phyloP scores from a whole-genome alignment of 2,888 invertebrate species.

The Macrophya annulata region DNA sequence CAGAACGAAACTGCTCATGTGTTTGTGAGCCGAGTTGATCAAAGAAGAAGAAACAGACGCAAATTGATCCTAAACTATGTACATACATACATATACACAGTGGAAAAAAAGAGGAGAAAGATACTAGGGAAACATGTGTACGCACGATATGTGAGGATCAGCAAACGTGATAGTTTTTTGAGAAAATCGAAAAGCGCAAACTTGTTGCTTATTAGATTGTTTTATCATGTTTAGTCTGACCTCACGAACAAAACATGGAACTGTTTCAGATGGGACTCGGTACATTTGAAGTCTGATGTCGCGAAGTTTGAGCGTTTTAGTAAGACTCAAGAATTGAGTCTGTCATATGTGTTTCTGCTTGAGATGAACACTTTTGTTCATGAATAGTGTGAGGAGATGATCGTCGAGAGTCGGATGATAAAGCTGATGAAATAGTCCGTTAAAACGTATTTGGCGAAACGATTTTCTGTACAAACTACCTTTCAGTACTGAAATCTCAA shows the following conservation, averaged over 20 bases:
- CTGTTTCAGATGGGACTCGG: too few species aligned
- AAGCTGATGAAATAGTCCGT: not conserved
- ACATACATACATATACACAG: not conserved
- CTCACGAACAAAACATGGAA: not conserved
- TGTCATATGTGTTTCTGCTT: not conserved
- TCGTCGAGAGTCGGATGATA: not conserved
- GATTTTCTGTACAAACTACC: not conserved
- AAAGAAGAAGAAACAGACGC: slow-evolving; percentile 5
- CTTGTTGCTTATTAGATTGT: not conserved
- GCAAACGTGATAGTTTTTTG: not conserved
- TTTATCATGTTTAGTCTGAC: not conserved
- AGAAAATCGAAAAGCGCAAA: not conserved
- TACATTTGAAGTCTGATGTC: too few species aligned
- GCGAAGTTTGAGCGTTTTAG: not conserved
- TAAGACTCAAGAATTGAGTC: not conserved
- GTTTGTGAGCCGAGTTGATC: not conserved
- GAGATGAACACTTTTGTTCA: not conserved
- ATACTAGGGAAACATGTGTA: not conserved
- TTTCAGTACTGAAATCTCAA: slow-evolving; percentile 40
- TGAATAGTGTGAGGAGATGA: not conserved
- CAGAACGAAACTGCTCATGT: not conserved
- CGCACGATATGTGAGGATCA: not conserved
- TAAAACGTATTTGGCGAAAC: not conserved
- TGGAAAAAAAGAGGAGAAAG: not conserved
- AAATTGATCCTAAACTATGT: not conserved